Evolutionary conservation across 53 echinoderm and acorn worm species (phyloP), one percentile per base, ranked within the genome.

Genomic region (Glandiceps talaboti): DNA sequence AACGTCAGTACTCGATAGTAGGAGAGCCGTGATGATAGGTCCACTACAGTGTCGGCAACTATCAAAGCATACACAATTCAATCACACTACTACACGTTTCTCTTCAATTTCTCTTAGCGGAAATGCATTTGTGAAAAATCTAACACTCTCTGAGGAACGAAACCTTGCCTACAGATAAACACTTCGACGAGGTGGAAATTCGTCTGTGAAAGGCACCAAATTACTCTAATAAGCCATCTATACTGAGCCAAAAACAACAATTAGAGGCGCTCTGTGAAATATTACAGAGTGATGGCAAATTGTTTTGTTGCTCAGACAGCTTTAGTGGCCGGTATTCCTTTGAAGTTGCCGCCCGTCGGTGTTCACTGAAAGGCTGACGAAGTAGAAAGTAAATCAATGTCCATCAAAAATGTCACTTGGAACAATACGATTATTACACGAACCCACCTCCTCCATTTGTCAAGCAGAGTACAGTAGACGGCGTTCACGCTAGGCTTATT

Each of bases 301-400:
- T 85, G 85, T 89, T 85, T 89, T 85, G 89, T 89, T 87, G 85
- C 78, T 64, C 85, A 77, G 82, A 77, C 82, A 85, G 80, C 85
- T 45, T 45, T 45, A 45, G 64, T 45, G 64, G 64, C 20, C 20
- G 64, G 64, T 45, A 45, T 45, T 45, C 20, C 6, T 45, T 45
- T 45, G 64, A 45, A 45, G 64, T 45, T 45, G 64, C 64, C 64
- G 64, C 64, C 64, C 20, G 64, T 6, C 64, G 64, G 64, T 45
- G 64, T 45, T 12, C 64, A 45, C 64, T 12, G 64, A 45, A 45
- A 45, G 64, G 6, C 20, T 45, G 64, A 45, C 20, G 6, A 45
- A 45, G 64, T 45, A 45, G 64, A 45, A 45, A 45, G 64, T 45
- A 45, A 45, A 45, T 45, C 64, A 12, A 45, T 45, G 64, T 45